Percentiles rank a stretch among this genome's conserved stretches.
phyloP scores from a whole-genome alignment of 2,888 invertebrate species.

The Catocala nupta region DNA sequence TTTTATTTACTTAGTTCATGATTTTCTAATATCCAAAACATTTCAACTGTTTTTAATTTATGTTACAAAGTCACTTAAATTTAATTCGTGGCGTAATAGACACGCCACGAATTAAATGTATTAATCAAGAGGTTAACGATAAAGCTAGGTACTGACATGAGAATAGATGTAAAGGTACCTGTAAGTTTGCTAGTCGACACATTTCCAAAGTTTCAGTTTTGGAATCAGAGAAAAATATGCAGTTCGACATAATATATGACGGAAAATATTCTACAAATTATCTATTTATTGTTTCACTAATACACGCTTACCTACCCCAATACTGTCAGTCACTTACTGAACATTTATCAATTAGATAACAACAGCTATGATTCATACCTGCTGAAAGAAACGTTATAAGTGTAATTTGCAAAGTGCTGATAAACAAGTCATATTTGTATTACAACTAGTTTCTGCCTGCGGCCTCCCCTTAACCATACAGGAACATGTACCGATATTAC shows the following conservation, averaged over 20 bases:
- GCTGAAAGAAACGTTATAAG: conserved; percentile 48
- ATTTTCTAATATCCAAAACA: too few relatives aligned
- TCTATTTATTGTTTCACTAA: conserved; percentile 7
- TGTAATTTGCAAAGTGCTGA: conserved; percentile 61
- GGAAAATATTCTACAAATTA: background rate
- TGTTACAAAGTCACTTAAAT: too few relatives aligned
- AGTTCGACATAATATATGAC: background rate
- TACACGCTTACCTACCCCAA: conserved; percentile 9
- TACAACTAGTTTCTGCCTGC: too few relatives aligned
- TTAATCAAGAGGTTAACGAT: too few relatives aligned
- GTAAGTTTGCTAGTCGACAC: conserved; percentile 46
- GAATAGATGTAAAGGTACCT: conserved; percentile 1
- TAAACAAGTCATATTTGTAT: conserved; percentile 36
- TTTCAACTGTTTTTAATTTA: too few relatives aligned
- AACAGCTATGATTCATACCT: conserved; percentile 23
- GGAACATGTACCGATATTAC: too few relatives aligned
- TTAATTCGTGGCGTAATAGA: too few relatives aligned
- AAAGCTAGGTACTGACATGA: too few relatives aligned
- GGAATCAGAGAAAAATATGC: background rate
- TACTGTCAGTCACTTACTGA: conserved; percentile 35
- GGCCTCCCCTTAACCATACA: too few relatives aligned
- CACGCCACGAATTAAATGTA: too few relatives aligned
- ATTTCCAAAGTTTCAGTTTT: conserved; percentile 11
- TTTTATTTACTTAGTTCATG: too few relatives aligned
- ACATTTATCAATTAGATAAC: conserved; percentile 46